phyloP scores from a whole-genome alignment of 2,113 vertebrate genomes.

The Microcebus ravelobensis region DNA sequence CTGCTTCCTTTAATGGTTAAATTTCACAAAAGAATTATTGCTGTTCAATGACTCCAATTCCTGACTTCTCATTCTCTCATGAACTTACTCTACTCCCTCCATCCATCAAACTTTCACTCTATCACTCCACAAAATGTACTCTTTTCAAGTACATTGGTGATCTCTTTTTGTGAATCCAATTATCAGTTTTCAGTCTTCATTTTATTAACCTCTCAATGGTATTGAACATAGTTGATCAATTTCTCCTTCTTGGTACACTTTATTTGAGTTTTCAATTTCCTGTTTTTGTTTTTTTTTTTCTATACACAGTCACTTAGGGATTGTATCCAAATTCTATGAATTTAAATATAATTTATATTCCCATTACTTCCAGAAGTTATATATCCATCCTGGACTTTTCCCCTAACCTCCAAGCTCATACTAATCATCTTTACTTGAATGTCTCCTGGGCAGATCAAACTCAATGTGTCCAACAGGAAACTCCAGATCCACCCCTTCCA shows the following conservation, averaged over 20 bases:
- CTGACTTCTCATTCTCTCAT: background rate
- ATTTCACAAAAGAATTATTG: background rate
- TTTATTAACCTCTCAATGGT: background rate
- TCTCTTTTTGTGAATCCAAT: background rate
- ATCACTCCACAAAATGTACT: background rate
- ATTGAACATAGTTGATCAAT: background rate
- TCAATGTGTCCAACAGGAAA: background rate
- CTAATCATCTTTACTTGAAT: background rate
- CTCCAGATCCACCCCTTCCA: background rate
- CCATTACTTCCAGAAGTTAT: background rate
- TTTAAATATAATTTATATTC: background rate
- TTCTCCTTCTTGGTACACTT: background rate
- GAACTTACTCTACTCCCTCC: background rate
- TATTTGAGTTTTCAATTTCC: background rate
- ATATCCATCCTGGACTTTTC: background rate
- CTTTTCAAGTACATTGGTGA: background rate
- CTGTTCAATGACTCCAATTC: background rate
- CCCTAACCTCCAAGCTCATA: background rate
- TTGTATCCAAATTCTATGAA: background rate
- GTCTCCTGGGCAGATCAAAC: background rate
- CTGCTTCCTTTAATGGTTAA: background rate
- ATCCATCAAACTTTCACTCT: background rate
- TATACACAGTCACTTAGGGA: background rate
- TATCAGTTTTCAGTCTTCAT: background rate
- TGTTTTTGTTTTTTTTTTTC: background rate